A percentile compares a stretch with the other conserved stretches of the same genome.
phyloP scores from a whole-genome alignment of 2,888 invertebrate genomes.

The Papilio protenor region DNA sequence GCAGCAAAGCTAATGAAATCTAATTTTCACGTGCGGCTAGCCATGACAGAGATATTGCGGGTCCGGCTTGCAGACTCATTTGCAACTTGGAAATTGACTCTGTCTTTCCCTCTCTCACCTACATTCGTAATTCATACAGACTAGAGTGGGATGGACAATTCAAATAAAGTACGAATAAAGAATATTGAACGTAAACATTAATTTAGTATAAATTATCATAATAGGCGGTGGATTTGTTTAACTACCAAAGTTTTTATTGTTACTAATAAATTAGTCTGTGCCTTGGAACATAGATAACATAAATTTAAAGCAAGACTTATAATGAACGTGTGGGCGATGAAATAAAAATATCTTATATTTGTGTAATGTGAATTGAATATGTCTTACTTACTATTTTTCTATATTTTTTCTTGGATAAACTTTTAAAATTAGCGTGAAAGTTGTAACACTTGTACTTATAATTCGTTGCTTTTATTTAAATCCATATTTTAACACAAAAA shows the following conservation, averaged over 20 bases:
- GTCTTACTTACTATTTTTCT: no score
- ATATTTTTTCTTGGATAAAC: background rate
- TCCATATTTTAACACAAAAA: background rate
- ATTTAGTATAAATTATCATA: constrained; percentile 20
- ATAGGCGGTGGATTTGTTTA: constrained; percentile 16
- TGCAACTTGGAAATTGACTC: constrained; percentile 44
- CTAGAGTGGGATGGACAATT: constrained; percentile 21
- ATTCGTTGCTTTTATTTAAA: background rate
- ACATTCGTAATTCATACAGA: constrained; percentile 13
- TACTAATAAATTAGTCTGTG: constrained; percentile 10
- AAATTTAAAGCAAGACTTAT: background rate
- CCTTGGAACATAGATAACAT: background rate
- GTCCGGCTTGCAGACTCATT: constrained; percentile 49
- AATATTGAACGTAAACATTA: background rate
- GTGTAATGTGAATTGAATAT: background rate
- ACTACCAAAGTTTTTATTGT: constrained; percentile 19
- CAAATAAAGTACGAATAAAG: constrained; percentile 21
- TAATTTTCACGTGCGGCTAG: constrained; percentile 71
- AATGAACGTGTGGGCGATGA: background rate
- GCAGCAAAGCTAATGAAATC: constrained; percentile 69
- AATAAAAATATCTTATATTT: background rate
- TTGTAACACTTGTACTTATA: background rate
- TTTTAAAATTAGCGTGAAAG: background rate
- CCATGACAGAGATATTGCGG: constrained; percentile 64
- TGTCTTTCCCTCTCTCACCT: constrained; percentile 35